Evolutionary conservation across 2,113 vertebrate genomes (phyloP).

Genomic region (Acrocephalus arundinaceus): DNA sequence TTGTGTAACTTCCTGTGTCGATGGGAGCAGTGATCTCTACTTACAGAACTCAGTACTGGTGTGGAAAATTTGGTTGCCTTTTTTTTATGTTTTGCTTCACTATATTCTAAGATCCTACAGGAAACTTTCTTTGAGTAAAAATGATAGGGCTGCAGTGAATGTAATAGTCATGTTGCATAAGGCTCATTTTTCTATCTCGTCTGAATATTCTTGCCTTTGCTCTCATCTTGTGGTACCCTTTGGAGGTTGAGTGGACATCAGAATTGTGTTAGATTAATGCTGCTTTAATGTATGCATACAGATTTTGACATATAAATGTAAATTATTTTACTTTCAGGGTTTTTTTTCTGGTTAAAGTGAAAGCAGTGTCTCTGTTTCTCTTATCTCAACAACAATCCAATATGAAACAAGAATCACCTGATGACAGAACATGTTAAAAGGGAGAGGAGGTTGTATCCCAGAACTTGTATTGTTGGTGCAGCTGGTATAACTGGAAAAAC

Average conservation of each 20-base stretch:
- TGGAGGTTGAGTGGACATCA: neutral
- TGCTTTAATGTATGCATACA: neutral
- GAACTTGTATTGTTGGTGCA: conserved; percentile 26
- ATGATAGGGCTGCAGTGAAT: neutral
- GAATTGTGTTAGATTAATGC: neutral
- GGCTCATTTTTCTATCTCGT: neutral
- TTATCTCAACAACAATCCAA: neutral
- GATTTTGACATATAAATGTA: neutral
- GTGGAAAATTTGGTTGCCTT: neutral
- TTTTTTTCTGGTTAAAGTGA: neutral
- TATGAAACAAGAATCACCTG: neutral
- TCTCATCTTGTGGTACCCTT: rapidly evolving
- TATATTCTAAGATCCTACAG: neutral
- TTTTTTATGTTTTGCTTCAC: neutral
- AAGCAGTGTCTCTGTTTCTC: neutral
- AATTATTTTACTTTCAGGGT: neutral
- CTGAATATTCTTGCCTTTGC: neutral
- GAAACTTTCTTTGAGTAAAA: neutral
- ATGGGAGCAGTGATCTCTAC: neutral
- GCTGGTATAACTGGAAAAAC: conserved; percentile 59
- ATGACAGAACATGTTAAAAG: neutral
- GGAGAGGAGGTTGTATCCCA: neutral
- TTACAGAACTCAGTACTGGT: neutral
- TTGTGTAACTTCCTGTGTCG: neutral
- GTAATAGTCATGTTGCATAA: neutral